Evolutionary conservation across 2,797 vertebrate species (phyloP), one percentile per base, ranked within the genome.

Genomic region (Lateolabrax maculatus): DNA sequence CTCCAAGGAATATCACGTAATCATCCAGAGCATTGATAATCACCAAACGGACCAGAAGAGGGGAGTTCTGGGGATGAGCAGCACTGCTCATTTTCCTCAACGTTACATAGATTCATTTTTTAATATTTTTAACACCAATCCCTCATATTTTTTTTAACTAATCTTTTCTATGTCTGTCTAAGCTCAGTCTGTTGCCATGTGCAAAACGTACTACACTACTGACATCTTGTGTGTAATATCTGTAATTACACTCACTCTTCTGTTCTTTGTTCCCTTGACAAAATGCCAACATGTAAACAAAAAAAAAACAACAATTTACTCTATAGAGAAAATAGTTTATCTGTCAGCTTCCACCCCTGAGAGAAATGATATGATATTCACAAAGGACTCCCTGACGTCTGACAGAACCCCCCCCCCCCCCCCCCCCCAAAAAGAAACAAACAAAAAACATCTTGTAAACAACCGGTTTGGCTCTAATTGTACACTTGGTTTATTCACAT

Each of bases 221-320:
- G 89, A 73, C 89, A 83, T 77, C 90, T 83, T 75, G 87, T 86
- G 91, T 41, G 5, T 8, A 4, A 3, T 1, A 2, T 11, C 37
- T 84, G 52, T 55, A 36, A 83, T 56, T 69, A 68, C 78, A 77
- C 12, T 4, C 21, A n/a, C 3, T 46, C 0, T 2, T 41, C n/a
- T 58, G 19, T 48, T n/a, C 1, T 2, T 9, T 12, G 6, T 21
- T 31, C 11, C 8, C 9, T 29, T 56, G 27, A 46, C 21, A 56
- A 72, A 36, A 68, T 23, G 29, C 18, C 41, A 64, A 53, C 29
- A 29, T 55, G 25, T 31, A 52, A 66, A n/a, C 25, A 31, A 49
- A 6, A 18, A 19, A 27, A 19, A 19, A 10, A 8, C 9, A 11
- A 43, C 16, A 5, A 23, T 23, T 44, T 0, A 27, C 29, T 48